Evolutionary conservation across 2,113 vertebrate genomes (phyloP).

Genomic region (Oreochromis niloticus): DNA sequence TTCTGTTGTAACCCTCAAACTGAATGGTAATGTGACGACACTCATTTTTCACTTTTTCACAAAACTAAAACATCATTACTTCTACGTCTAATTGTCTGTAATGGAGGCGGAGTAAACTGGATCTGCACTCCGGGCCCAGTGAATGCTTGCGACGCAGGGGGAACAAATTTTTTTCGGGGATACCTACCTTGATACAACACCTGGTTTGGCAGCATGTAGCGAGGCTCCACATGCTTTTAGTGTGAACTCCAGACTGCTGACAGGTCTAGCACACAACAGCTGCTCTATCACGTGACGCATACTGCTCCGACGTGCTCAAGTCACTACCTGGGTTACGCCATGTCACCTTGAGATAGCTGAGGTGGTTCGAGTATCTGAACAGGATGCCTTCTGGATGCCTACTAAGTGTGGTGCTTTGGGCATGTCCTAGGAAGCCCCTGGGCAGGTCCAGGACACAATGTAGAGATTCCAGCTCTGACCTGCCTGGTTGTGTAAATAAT

Average conservation of each 20-base stretch:
- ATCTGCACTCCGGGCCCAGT: not conserved
- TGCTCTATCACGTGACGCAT: not conserved
- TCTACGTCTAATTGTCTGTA: not conserved
- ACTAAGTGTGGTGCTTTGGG: not conserved
- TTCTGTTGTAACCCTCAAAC: not conserved
- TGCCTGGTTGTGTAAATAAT: not conserved
- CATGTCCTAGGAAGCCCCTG: not conserved
- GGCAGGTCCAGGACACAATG: not conserved
- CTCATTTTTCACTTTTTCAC: not conserved
- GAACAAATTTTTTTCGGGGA: not conserved
- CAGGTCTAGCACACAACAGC: not conserved
- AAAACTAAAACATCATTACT: not conserved
- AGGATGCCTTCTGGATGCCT: not conserved
- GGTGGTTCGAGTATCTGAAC: not conserved
- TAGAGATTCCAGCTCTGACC: not conserved
- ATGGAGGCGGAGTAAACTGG: not conserved
- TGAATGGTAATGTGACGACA: not conserved
- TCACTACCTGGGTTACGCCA: not conserved
- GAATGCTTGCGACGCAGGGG: rapidly evolving
- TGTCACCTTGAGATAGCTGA: not conserved
- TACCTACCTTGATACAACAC: not conserved
- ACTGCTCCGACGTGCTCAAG: not conserved
- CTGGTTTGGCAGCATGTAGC: not conserved
- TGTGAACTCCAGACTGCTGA: not conserved
- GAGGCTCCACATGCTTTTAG: not conserved